A percentile compares a stretch with the other conserved stretches of the same genome.
Evolutionary conservation across 2,797 vertebrate species (phyloP).

Genomic region (Xenentodon cancila): DNA sequence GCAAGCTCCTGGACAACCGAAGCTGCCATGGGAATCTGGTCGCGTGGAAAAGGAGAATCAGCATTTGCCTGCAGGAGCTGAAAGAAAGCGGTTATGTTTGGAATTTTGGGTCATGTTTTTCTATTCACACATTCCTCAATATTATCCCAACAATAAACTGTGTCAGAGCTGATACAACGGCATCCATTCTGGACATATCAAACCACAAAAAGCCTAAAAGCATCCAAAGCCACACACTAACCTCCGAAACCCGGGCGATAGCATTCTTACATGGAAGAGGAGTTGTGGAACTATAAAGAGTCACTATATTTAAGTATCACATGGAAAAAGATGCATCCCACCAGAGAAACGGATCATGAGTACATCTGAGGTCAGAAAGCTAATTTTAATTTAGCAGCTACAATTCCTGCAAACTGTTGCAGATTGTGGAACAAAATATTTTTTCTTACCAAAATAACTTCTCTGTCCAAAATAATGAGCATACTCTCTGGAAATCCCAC

Average conservation of each 20-base stretch:
- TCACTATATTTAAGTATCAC: slow-evolving; percentile 45
- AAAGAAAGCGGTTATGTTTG: slow-evolving; percentile 70
- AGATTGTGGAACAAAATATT: slow-evolving; percentile 34
- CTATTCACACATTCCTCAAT: slow-evolving; percentile 73
- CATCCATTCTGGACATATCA: slow-evolving; percentile 57
- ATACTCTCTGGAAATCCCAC: slow-evolving; percentile 48
- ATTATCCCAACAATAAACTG: slow-evolving; percentile 63
- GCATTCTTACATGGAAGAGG: slow-evolving; percentile 20
- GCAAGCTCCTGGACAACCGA: slow-evolving; percentile 54
- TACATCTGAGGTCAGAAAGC: slow-evolving; percentile 24
- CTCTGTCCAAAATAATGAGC: slow-evolving; percentile 40
- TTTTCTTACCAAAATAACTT: slow-evolving; percentile 17
- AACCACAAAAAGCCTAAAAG: slow-evolving; percentile 35
- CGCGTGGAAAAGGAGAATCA: slow-evolving; percentile 65
- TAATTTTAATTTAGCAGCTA: slow-evolving; percentile 34
- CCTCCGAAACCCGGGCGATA: slow-evolving; percentile 31
- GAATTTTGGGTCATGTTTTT: slow-evolving; percentile 79
- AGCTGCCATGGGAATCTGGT: slow-evolving; percentile 70
- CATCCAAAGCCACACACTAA: slow-evolving; percentile 16
- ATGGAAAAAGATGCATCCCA: slow-evolving; percentile 28
- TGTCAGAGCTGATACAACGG: slow-evolving; percentile 65
- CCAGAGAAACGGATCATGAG: slow-evolving; percentile 14
- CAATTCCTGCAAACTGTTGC: slow-evolving; percentile 39
- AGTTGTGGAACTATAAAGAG: slow-evolving; percentile 39
- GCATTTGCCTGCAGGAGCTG: slow-evolving; percentile 61